Conservation (phyloP, 1,140 invertebrate genomes). For the Trachymyrmex septentrionalis region DNA sequence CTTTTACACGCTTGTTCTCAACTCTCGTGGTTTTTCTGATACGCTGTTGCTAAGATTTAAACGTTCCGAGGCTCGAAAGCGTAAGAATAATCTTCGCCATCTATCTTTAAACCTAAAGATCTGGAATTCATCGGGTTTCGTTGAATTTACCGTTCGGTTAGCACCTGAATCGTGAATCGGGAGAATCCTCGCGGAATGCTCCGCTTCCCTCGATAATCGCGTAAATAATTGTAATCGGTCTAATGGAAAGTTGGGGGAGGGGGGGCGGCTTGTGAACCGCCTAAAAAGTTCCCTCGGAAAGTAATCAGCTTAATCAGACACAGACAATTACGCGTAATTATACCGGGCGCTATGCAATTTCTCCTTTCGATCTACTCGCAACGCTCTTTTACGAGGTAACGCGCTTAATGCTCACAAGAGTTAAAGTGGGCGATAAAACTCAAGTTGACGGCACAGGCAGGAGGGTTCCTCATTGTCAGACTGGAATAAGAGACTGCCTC, state of each 20-base stretch:
- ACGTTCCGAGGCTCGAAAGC: background rate
- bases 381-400: slow-evolving; percentile 54
- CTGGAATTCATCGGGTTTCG: background rate
- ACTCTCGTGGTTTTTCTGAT: background rate
- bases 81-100: background rate
- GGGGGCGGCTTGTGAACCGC: slow-evolving; percentile 12
- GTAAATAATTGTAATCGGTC: slow-evolving; percentile 35
- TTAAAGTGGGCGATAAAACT: slow-evolving; percentile 55
- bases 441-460: slow-evolving; percentile 52
- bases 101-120: background rate
- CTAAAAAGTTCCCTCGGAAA: slow-evolving; percentile 31
- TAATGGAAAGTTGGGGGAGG: slow-evolving; percentile 45
- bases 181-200: background rate
- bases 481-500: slow-evolving; percentile 32
- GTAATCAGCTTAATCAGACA: slow-evolving; percentile 66
- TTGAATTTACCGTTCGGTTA: background rate
- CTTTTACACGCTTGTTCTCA: slow-evolving; percentile 13
- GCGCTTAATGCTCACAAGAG: slow-evolving; percentile 54
- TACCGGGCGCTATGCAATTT: slow-evolving; percentile 29
- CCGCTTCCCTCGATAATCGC: background rate
- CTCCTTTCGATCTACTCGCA: slow-evolving; percentile 48
- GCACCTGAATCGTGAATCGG: background rate
- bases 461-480: slow-evolving; percentile 21
- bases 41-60: background rate
- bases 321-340: slow-evolving; percentile 67